Evolutionary conservation across 2,113 vertebrate species (phyloP).

Genomic region (Tapirus terrestris): DNA sequence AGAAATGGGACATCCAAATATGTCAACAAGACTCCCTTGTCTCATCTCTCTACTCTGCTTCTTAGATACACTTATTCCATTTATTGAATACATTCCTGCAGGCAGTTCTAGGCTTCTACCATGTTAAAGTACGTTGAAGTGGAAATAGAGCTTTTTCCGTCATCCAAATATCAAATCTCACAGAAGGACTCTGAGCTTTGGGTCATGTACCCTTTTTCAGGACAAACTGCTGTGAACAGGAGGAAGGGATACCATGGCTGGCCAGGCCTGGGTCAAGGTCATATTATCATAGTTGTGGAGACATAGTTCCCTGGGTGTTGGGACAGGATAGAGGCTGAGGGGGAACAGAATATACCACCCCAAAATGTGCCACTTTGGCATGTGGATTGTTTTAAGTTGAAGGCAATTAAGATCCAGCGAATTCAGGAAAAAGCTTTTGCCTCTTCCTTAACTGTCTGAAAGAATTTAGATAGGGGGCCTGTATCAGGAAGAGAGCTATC

Average conservation of each 20-base stretch:
- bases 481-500: too few species aligned
- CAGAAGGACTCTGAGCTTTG: background rate
- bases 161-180: background rate
- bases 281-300: background rate
- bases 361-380: too few species aligned
- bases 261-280: background rate
- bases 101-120: background rate
- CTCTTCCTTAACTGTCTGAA: too few species aligned
- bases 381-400: too few species aligned
- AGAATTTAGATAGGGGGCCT: too few species aligned
- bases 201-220: background rate
- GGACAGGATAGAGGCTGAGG: background rate
- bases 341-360: too few species aligned
- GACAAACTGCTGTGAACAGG: background rate
- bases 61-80: background rate
- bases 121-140: background rate
- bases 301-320: background rate
- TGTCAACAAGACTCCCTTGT: background rate
- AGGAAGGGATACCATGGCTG: background rate
- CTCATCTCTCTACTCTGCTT: background rate
- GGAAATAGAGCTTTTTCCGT: background rate
- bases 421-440: too few species aligned
- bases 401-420: too few species aligned
- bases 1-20: background rate
- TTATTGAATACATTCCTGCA: background rate